Conservation (phyloP, 2,797 vertebrate genomes). For the Acipenser transmontanus region DNA sequence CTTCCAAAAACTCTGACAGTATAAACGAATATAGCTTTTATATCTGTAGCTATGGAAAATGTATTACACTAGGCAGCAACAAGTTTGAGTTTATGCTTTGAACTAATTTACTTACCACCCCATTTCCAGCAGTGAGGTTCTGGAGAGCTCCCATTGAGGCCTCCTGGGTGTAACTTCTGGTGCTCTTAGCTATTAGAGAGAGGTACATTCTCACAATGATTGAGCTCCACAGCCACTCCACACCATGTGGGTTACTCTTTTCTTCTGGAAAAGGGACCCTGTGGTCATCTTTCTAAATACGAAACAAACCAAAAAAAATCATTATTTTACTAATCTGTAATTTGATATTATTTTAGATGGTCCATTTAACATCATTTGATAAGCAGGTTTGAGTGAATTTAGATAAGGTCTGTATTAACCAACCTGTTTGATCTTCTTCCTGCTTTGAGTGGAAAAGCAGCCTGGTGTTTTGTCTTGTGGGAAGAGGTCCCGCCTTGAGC, state of each 20-base stretch:
- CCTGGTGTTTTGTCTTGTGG: slow-evolving; percentile 51
- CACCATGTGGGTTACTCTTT: slow-evolving; percentile 70
- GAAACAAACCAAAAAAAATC: background rate
- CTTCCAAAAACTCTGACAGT: no score
- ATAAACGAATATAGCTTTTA: no score
- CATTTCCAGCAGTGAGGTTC: slow-evolving; percentile 82
- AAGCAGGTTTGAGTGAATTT: background rate
- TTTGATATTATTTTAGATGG: background rate
- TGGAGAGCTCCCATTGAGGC: slow-evolving; percentile 84
- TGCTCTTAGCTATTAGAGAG: slow-evolving; percentile 81
- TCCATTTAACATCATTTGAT: background rate
- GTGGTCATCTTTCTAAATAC: slow-evolving; percentile 30
- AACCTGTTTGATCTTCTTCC: slow-evolving; percentile 72
- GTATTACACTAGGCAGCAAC: no score
- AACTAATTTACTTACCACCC: slow-evolving; percentile 49
- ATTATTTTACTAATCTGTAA: background rate
- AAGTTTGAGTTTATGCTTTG: no score
- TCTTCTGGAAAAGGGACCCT: slow-evolving; percentile 65
- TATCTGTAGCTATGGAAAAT: no score
- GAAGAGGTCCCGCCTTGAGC: slow-evolving; percentile 51
- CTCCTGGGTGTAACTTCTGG: slow-evolving; percentile 69
- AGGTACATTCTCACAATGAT: slow-evolving; percentile 84
- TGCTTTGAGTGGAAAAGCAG: slow-evolving; percentile 72
- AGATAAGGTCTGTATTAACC: no score
- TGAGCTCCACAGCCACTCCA: slow-evolving; percentile 82